phyloP scores from a whole-genome alignment of 2,888 invertebrate genomes.

The Phaedon cochleariae region DNA sequence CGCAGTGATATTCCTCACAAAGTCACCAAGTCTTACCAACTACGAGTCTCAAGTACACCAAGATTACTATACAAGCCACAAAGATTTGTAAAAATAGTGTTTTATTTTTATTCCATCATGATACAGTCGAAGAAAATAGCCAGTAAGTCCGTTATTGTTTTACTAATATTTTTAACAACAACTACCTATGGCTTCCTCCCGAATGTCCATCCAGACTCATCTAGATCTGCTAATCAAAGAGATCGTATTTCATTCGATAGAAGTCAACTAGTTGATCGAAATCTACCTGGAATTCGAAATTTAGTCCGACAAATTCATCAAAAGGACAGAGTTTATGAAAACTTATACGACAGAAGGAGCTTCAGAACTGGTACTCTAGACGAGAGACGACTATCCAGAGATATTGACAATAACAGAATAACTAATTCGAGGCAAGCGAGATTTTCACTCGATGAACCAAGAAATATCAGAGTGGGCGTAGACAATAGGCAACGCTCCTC shows the following conservation, averaged over 20 bases:
- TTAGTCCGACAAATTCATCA: conserved; percentile 20
- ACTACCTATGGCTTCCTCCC: conserved; percentile 29
- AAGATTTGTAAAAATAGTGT: conserved; percentile 19
- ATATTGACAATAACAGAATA: no score
- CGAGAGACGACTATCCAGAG: neutral
- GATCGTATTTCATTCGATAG: conserved; percentile 18
- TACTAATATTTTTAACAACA: conserved; percentile 32
- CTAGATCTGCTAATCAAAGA: conserved; percentile 15
- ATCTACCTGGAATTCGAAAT: conserved; percentile 16
- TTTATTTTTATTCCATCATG: conserved; percentile 30
- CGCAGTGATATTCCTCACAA: conserved; percentile 15
- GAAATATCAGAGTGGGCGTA: no score
- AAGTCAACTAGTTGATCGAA: conserved; percentile 8
- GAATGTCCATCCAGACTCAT: conserved; percentile 12
- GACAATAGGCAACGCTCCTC: no score
- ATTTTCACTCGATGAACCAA: no score
- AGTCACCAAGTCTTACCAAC: conserved; percentile 26
- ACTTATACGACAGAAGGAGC: conserved; percentile 36
- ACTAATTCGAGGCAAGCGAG: no score
- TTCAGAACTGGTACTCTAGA: conserved; percentile 35
- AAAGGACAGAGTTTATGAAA: conserved; percentile 31
- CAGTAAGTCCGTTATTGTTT: conserved; percentile 30
- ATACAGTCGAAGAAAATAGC: conserved; percentile 29
- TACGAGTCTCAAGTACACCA: conserved; percentile 28
- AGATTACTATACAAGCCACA: conserved; percentile 39